Conservation (phyloP, 2,888 invertebrate species). For the Leucania comma region DNA sequence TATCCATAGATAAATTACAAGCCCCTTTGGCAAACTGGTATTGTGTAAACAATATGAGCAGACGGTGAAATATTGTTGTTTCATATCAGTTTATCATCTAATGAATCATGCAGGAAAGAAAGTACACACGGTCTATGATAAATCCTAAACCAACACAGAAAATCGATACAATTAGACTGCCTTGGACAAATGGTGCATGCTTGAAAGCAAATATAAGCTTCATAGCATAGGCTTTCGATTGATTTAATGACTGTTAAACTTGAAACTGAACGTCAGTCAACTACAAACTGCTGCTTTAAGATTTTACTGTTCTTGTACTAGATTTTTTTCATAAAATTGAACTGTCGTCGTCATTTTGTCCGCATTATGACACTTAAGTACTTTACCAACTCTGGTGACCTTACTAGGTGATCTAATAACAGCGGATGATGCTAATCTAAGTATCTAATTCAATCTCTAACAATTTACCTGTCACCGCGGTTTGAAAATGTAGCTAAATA, state of each 20-base stretch:
- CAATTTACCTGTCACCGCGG: constrained; percentile 56
- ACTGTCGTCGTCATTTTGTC: constrained; percentile 13
- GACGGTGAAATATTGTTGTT: constrained; percentile 4
- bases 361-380: constrained; percentile 23
- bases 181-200: constrained; percentile 1
- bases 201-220: constrained; percentile 13
- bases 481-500: not conserved
- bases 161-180: constrained; percentile 26
- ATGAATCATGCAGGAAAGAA: constrained; percentile 16
- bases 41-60: not conserved
- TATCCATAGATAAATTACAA: constrained; percentile 9
- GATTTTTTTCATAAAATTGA: not conserved
- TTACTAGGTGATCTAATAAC: constrained; percentile 79
- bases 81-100: constrained; percentile 17
- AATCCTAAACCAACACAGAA: constrained; percentile 3
- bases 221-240: not conserved
- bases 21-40: too few species aligned
- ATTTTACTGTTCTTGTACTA: not conserved
- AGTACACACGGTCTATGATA: not conserved
- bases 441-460: constrained; percentile 73
- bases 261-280: not conserved
- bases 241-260: not conserved
- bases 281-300: constrained; percentile 3
- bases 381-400: constrained; percentile 57
- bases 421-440: constrained; percentile 75